These are phyloP conservation scores for Lateolabrax maculatus DNA, from an alignment of 2,797 vertebrate genomes.

Conservation along the genomic window DNA sequence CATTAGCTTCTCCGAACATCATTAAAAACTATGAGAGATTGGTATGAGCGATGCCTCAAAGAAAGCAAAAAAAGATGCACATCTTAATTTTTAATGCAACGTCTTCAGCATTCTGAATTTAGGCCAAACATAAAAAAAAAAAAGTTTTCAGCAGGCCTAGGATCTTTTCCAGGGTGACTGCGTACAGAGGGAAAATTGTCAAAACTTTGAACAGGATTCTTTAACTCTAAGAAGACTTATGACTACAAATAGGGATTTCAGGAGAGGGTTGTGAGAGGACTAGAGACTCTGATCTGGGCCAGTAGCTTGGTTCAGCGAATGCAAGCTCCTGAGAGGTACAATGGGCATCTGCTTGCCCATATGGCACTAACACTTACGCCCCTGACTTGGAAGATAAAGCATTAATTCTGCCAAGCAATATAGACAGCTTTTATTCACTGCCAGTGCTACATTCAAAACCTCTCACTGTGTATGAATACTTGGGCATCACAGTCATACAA, in stretches of 20 bases:
- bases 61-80: conserved; percentile 55
- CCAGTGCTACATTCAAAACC: conserved; percentile 16
- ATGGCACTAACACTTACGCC: conserved; percentile 39
- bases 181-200: conserved; percentile 24
- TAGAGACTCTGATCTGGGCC: conserved; percentile 20
- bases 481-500: not conserved
- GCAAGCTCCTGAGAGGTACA: conserved; percentile 30
- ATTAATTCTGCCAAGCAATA: conserved; percentile 37
- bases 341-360: conserved; percentile 53
- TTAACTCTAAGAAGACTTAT: conserved; percentile 9
- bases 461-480: not conserved
- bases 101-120: conserved; percentile 64
- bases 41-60: conserved; percentile 61
- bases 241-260: conserved; percentile 22
- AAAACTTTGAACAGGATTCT: conserved; percentile 36
- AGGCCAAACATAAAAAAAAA: conserved; percentile 57
- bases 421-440: conserved; percentile 18
- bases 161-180: conserved; percentile 30
- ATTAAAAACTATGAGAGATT: conserved; percentile 74
- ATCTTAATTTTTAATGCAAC: conserved; percentile 67
- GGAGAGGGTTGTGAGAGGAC: conserved; percentile 14
- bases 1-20: conserved; percentile 78
- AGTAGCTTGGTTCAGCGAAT: conserved; percentile 23
- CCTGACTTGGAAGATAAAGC: conserved; percentile 34
- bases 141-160: conserved; percentile 32